Percentiles rank a stretch among this genome's conserved stretches.
These are phyloP conservation scores for Ochropleura leucogaster DNA, from an alignment of 2,888 invertebrate species.

Conservation along the genomic window DNA sequence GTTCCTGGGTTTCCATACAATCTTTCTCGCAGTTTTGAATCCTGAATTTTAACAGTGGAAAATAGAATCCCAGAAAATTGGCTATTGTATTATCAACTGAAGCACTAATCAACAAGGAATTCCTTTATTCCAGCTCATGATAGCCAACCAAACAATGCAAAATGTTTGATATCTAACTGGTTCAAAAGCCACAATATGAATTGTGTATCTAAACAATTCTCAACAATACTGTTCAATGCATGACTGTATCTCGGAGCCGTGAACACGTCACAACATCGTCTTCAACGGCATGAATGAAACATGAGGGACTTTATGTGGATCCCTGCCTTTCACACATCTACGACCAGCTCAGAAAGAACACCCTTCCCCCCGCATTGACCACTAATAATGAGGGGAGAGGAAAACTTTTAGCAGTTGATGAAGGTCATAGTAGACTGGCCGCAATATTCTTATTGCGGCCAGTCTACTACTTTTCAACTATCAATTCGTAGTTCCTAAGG, in stretches of 20 bases:
- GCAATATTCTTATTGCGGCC: too few species aligned
- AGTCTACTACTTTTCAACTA: too few species aligned
- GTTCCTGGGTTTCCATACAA: not conserved
- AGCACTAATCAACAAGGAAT: slow-evolving; percentile 32
- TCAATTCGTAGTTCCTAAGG: too few species aligned
- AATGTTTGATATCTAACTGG: slow-evolving; percentile 33
- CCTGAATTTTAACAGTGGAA: not conserved
- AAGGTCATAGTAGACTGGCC: slow-evolving; percentile 69
- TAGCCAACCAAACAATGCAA: slow-evolving; percentile 44
- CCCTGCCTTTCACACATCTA: slow-evolving; percentile 75
- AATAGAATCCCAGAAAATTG: not conserved
- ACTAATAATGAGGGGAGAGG: slow-evolving; percentile 35
- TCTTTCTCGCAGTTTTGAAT: not conserved
- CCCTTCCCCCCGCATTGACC: slow-evolving; percentile 38
- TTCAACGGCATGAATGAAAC: slow-evolving; percentile 85
- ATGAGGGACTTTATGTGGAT: slow-evolving; percentile 79
- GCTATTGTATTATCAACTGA: not conserved
- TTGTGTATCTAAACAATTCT: slow-evolving; percentile 75
- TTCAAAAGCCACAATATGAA: slow-evolving; percentile 65
- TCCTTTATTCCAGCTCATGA: slow-evolving; percentile 22
- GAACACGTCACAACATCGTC: slow-evolving; percentile 81
- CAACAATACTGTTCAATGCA: slow-evolving; percentile 79
- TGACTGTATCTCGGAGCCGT: slow-evolving; percentile 76
- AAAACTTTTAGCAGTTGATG: slow-evolving; percentile 18
- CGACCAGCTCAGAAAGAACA: slow-evolving; percentile 69